Base-by-base conservation (phyloP, 1,140 invertebrate genomes). In the Eubasilissa regina region DNA sequence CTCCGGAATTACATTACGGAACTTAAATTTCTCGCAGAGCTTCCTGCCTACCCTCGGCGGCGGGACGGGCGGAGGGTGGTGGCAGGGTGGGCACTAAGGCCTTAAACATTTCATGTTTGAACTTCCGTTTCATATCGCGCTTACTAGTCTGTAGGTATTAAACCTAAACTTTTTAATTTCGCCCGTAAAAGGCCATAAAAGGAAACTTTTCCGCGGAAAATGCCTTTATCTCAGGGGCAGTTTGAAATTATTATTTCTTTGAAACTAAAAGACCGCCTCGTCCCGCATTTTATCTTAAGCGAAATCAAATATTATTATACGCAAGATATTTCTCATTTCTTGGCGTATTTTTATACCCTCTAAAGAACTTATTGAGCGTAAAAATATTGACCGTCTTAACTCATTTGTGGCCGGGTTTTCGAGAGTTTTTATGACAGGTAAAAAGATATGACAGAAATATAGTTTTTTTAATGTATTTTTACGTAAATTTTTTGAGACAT, bases 191-290 rank as follows among this genome's bases (percentile, higher is more conserved):
- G 72, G 70, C 81, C 81, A 79, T 82, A 82, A 82, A 82, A 78
- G 81, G 72, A 56, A 80, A 82, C 62, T 82, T 82, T 79, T 58
- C 70, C 75, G 70, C 19, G 72, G 78, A 79, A 79, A 79, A 81
- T 81, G 77, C 81, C 79, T 83, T 83, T 83, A 83, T 83, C 81
- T 80, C 73, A 45, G 60, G 72, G 78, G 77, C 78, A 82, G 81
- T 82, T 82, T 78, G 78, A 83, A 83, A 83, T 83, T 83, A 83
- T 83, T 83, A 83, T 83, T 83, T 83, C 81, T 83, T 83, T 83
- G 81, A 83, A 80, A 83, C 75, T 83, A 75, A 78, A 80, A 79
- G 73, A 79, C 77, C 72, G 64, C 48, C 76, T 80, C 48, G 56
- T 58, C 56, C 56, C 53, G 78, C 78, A 62, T 83, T 80, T 80